Conservation (phyloP, 2,888 invertebrate genomes). For the Rotaria socialis region DNA sequence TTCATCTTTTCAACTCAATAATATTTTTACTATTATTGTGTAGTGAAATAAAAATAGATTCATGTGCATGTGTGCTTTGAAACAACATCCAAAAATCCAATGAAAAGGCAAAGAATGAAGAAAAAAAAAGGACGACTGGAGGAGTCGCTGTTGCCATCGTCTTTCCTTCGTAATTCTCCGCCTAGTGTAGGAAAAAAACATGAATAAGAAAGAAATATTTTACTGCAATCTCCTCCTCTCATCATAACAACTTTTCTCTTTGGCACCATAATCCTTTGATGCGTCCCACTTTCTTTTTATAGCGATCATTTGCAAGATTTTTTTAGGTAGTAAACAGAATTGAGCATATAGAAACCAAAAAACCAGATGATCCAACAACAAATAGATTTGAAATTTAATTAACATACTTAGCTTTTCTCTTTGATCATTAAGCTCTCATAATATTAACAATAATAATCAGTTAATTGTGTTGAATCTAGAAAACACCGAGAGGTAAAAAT, state of each 20-base stretch:
- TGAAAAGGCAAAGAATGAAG: background rate
- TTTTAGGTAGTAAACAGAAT: background rate
- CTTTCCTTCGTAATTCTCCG: background rate
- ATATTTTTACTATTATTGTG: background rate
- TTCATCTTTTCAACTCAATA: background rate
- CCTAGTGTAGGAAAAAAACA: background rate
- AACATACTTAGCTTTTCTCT: background rate
- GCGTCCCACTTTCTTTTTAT: background rate
- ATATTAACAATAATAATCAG: background rate
- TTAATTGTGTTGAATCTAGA: background rate
- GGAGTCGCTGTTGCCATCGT: slow-evolving; percentile 1
- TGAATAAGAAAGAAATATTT: background rate
- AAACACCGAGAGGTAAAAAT: background rate
- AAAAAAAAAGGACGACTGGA: background rate
- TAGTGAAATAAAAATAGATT: background rate
- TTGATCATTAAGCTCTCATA: background rate
- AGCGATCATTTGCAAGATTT: background rate
- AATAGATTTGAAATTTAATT: background rate
- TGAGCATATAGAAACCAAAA: background rate
- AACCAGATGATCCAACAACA: background rate
- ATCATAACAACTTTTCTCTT: background rate
- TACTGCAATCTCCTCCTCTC: background rate
- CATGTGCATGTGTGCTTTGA: background rate
- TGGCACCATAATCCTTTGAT: background rate
- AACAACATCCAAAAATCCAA: background rate